Evolutionary conservation across 2,797 vertebrate genomes (phyloP), one percentile per base, ranked within the genome.

Genomic region (Anguilla obscura): DNA sequence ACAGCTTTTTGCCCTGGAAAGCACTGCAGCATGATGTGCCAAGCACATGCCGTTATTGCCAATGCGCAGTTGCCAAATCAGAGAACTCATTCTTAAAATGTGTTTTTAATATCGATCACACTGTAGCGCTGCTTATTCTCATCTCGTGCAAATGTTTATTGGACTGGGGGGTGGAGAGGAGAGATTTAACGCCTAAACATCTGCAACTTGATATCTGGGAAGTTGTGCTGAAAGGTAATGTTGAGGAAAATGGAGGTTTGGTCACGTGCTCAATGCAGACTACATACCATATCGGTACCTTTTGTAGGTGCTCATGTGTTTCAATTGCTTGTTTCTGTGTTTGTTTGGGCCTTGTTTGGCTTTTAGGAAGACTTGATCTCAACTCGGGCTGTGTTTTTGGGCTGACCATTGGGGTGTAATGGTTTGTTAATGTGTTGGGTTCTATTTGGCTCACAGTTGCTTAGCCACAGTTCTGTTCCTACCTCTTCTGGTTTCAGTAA

Each of bases 1-100:
- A 94, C 93, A 94, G 96, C 94, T 95, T 96, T 79, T 94, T 88
- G 95, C 94, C 95, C 92, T 95, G 93, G 95, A 94, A 94, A 50
- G 94, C 94, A 91, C 92, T 94, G 94, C 95, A 93, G 96, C 96
- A 96, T 96, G 95, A 95, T 93, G 89, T 91, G 92, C 91, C 91
- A 88, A 92, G 93, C 94, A 93, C 87, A 93, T 90, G 91, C 87
- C 92, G 93, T 92, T 90, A 93, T 92, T 94, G 92, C 91, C 89
- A 93, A 87, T 92, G 88, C 30, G 79, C 74, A 87, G 87, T 83
- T 2, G 48, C 66, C 84, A 91, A 45, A 71, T 86, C 10, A 89
- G 86, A 88, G 2, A 82, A 87, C 89, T 92, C 87, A 89, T 91
- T 92, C 0, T 91, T 92, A 56, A 85, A 88, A 88, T 92, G 92